phyloP scores from a whole-genome alignment of 2,113 vertebrate species.

The Lepus americanus region DNA sequence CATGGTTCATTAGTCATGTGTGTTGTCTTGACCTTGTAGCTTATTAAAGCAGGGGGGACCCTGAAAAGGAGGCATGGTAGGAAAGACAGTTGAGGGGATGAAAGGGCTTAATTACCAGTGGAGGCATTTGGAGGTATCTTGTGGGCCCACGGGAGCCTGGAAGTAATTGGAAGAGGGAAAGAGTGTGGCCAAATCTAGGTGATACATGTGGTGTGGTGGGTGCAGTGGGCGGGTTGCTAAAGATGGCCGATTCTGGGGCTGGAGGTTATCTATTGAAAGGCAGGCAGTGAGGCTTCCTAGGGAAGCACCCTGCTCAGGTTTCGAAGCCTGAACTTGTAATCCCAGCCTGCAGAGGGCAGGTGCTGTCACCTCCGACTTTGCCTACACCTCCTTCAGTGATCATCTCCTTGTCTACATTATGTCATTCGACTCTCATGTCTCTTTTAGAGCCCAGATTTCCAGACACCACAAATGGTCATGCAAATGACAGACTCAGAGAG shows the following conservation, averaged over 20 bases:
- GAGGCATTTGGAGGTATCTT: not conserved
- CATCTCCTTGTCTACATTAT: not conserved
- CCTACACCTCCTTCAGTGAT: not conserved
- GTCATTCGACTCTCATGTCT: not conserved
- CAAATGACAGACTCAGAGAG: not conserved
- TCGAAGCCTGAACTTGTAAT: not conserved
- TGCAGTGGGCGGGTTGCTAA: not conserved
- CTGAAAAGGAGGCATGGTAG: not conserved
- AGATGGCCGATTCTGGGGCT: not conserved
- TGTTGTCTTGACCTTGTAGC: slow-evolving; percentile 9
- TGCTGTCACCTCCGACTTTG: not conserved
- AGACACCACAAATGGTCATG: not conserved
- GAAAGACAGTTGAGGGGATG: not conserved
- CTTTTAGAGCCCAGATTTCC: slow-evolving; percentile 4
- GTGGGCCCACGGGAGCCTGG: not conserved
- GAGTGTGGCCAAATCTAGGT: not conserved
- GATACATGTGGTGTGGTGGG: not conserved
- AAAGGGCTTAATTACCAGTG: not conserved
- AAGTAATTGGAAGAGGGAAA: not conserved
- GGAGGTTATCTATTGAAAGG: not conserved
- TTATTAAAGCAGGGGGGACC: not conserved
- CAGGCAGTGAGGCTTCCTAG: not conserved
- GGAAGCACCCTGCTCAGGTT: not conserved
- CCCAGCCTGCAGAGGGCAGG: not conserved
- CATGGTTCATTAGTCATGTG: not conserved